Percentiles rank a stretch among this genome's conserved stretches.
Conservation (phyloP, 2,797 vertebrate genomes). For the Crocodylus rhombifer region DNA sequence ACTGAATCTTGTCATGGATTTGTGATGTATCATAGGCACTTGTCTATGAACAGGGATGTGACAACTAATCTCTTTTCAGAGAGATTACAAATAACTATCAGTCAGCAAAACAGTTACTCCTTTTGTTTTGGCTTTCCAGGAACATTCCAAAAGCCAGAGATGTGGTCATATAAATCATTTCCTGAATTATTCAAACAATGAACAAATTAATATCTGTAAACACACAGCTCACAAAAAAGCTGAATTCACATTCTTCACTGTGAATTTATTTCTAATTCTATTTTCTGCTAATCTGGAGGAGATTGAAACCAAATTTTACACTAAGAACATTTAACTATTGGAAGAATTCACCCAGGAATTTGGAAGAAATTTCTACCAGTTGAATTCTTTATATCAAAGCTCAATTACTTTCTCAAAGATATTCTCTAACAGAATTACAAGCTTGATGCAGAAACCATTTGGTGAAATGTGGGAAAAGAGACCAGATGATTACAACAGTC, state of each 20-base stretch:
- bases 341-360: not conserved
- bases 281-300: not conserved
- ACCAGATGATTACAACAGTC: not conserved
- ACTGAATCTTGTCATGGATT: rapidly evolving
- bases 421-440: not conserved
- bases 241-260: not conserved
- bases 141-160: conserved; percentile 18
- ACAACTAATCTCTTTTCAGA: not conserved
- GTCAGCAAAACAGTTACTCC: not conserved
- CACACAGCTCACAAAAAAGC: not conserved
- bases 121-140: conserved; percentile 5
- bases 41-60: not conserved
- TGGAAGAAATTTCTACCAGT: not conserved
- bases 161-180: not conserved
- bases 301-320: not conserved
- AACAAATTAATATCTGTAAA: not conserved
- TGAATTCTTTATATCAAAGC: not conserved
- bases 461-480: not conserved
- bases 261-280: not conserved
- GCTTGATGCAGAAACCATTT: not conserved
- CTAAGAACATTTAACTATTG: not conserved
- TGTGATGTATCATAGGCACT: not conserved
- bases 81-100: not conserved
- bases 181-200: not conserved
- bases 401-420: not conserved